phyloP scores from a whole-genome alignment of 2,888 invertebrate species.

The Spodoptera littoralis region DNA sequence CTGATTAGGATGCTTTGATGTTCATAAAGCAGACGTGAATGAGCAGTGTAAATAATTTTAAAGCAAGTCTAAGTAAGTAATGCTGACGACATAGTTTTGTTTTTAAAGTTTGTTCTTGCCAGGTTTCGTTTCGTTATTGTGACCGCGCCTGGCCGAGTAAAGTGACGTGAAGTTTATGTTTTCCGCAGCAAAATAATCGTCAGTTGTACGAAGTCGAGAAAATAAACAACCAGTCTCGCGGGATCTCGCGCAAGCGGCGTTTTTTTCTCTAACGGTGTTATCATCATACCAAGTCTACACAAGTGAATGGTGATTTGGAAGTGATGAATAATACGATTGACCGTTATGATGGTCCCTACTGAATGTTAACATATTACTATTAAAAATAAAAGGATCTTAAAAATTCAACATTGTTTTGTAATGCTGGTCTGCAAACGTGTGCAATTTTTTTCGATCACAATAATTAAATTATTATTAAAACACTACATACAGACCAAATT shows the following conservation, averaged over 20 bases:
- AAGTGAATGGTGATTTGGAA: conserved; percentile 19
- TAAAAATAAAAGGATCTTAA: too few relatives aligned
- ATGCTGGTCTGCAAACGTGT: too few relatives aligned
- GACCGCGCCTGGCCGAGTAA: conserved; percentile 65
- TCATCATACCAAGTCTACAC: conserved; percentile 4
- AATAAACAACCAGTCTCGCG: conserved; percentile 77
- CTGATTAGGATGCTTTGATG: conserved; percentile 4
- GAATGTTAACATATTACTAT: too few relatives aligned
- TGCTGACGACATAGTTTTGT: conserved; percentile 33
- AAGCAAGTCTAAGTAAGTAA: conserved; percentile 25
- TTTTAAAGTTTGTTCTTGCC: conserved; percentile 63
- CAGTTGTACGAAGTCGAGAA: conserved; percentile 68
- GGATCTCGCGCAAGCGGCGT: conserved; percentile 53
- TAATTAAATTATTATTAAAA: conserved; percentile 15
- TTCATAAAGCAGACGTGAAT: conserved; percentile 30
- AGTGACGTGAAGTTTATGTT: conserved; percentile 74
- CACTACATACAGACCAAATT: conserved; percentile 6
- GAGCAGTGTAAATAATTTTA: conserved; percentile 6
- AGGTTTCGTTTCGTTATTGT: conserved; percentile 74
- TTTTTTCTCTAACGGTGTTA: conserved; percentile 48
- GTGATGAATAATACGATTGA: conserved; percentile 1
- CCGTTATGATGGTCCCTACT: too few relatives aligned
- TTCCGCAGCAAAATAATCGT: conserved; percentile 71
- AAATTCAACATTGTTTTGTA: too few relatives aligned
- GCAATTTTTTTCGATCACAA: background rate